Evolutionary conservation across 2,797 vertebrate species (phyloP).

Genomic region (Podargus strigoides): DNA sequence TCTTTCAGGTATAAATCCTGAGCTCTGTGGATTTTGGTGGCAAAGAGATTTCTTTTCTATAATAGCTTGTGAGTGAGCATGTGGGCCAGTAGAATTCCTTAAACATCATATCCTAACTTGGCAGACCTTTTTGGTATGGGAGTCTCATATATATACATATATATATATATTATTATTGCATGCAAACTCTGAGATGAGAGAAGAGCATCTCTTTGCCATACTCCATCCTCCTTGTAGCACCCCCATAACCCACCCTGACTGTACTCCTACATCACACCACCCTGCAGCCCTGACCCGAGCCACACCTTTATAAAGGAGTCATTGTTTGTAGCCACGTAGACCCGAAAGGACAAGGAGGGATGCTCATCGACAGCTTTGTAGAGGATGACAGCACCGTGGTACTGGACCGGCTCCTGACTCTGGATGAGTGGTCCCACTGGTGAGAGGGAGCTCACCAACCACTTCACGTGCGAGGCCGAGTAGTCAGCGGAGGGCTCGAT

Average conservation of each 20-base stretch:
- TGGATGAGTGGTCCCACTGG: constrained; percentile 84
- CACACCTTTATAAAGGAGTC: constrained; percentile 83
- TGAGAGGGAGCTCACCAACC: constrained; percentile 84
- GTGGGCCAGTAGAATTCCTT: not conserved
- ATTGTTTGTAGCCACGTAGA: constrained; percentile 86
- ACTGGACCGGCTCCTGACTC: constrained; percentile 68
- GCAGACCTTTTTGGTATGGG: not conserved
- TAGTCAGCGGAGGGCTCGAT: constrained; percentile 80
- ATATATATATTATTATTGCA: not conserved
- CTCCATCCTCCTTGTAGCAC: not conserved
- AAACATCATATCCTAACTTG: not conserved
- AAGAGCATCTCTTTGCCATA: not conserved
- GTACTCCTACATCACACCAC: accelerated
- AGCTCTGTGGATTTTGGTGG: not conserved
- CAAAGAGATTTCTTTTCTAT: not conserved
- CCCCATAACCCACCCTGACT: not conserved
- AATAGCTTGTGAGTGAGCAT: not conserved
- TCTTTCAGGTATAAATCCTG: not conserved
- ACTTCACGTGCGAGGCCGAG: constrained; percentile 82
- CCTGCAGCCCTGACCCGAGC: accelerated
- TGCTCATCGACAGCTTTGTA: constrained; percentile 78
- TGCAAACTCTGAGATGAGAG: not conserved
- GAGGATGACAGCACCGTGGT: constrained; percentile 83
- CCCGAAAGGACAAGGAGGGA: constrained; percentile 79
- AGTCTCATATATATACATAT: not conserved